Percentiles rank a stretch among this genome's conserved stretches.
These are phyloP conservation scores for Papilio machaon DNA, from an alignment of 1,140 invertebrate species.

Conservation along the genomic window DNA sequence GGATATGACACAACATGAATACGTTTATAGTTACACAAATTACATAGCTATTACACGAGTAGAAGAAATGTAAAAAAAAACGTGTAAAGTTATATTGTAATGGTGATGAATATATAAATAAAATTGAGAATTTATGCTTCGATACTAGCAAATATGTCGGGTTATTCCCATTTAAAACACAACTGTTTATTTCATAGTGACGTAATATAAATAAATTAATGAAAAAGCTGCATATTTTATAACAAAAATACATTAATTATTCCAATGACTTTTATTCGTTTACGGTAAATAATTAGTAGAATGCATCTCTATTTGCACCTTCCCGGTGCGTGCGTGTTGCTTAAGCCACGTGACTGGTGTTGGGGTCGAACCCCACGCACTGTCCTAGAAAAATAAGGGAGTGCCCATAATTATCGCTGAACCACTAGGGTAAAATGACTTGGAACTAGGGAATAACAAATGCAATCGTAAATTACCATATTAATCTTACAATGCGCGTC, in stretches of 20 bases:
- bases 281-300: constrained; percentile 31
- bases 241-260: neutral
- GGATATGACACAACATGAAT: neutral
- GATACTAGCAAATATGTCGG: neutral
- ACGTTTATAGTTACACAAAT: neutral
- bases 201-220: neutral
- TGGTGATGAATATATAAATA: neutral
- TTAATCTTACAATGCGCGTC: neutral
- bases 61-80: neutral
- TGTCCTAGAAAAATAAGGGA: constrained; percentile 52
- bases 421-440: constrained; percentile 44
- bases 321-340: constrained; percentile 37
- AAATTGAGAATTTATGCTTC: neutral
- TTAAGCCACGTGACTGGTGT: neutral
- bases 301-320: constrained; percentile 44
- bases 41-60: neutral
- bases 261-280: neutral
- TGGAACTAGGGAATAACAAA: constrained; percentile 13
- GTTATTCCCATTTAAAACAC: no score
- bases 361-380: constrained; percentile 51
- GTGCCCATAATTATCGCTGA: constrained; percentile 62
- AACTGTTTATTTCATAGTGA: no score
- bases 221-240: neutral
- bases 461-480: constrained; percentile 25
- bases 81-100: neutral